Conservation (phyloP, 2,797 vertebrate genomes). For the Schizopygopsis malacanthus region DNA sequence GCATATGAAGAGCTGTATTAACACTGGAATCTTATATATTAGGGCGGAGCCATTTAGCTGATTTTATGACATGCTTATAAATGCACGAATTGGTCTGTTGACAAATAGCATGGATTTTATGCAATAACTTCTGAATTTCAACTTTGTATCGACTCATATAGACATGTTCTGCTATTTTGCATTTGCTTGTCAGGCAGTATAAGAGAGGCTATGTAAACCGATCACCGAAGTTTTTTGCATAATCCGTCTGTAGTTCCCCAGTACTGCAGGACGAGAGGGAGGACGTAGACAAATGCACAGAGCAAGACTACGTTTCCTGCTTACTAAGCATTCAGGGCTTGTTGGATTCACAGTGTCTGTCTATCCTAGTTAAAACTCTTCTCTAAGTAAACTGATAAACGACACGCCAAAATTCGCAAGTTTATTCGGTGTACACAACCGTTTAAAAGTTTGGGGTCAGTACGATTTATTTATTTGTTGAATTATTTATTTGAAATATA, state of each 20-base stretch:
- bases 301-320: conserved; percentile 10
- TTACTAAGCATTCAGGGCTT: conserved; percentile 1
- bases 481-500: conserved; percentile 11
- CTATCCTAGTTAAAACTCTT: conserved; percentile 9
- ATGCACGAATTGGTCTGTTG: background rate
- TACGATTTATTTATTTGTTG: conserved; percentile 30
- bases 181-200: conserved; percentile 3
- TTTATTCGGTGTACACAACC: background rate
- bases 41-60: background rate
- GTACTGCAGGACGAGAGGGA: background rate
- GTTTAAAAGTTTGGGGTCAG: conserved; percentile 28
- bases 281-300: background rate
- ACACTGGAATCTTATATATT: background rate
- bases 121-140: background rate
- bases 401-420: background rate
- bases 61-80: background rate
- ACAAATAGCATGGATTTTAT: background rate
- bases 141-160: background rate
- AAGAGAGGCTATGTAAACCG: conserved; percentile 36
- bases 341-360: background rate
- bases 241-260: conserved; percentile 18
- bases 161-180: conserved; percentile 31
- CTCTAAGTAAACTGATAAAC: conserved; percentile 36
- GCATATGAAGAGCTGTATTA: background rate
- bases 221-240: conserved; percentile 37